Base-by-base conservation (phyloP, 2,797 vertebrate genomes). In the Natrix natrix region DNA sequence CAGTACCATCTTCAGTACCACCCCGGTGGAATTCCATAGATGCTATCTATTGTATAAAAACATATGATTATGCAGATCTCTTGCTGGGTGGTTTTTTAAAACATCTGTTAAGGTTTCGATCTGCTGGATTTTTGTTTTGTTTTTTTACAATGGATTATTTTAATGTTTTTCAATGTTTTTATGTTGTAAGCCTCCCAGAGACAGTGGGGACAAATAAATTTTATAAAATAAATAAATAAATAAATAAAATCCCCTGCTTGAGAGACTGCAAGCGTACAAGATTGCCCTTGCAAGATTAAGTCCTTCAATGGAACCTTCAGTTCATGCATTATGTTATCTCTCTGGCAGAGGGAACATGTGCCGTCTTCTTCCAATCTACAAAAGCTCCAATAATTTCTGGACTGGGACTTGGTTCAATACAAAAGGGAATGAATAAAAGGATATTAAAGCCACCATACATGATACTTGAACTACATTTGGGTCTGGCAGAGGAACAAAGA, bases 401-500 rank as follows among this genome's bases (percentile, higher is more conserved):
- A 24, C 5, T 56, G 89, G 61, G 11, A 52, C 61, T 55, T 69
- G 54, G 28, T 69, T 90, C 55, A 63, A 61, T 32, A 52, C 32
- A 1, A 91, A 48, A 20, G 2, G 26, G 56, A 60, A 86, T 48
- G 37, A 86, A 74, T 90, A 74, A 56, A 90, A 56, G n/a, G 56
- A 86, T 28, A 86, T 48, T 28, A 59, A 91, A 91, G 56, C 56
- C 52, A 60, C 8, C 24, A 20, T 86, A 37, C 43, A 59, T 83
- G 52, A 74, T 74, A 55, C 26, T 83, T 91, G 37, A 83, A 78
- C 69, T 48, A 11, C 17, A 16, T 59, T 57, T 86, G 57, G 14
- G 8, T 91, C 74, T 86, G 90, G 74, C 56, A 91, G 16, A 86
- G 56, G 26, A 86, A 91, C 90, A 91, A 83, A 91, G 24, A 83